Conservation (phyloP, 2,888 invertebrate genomes). For the Drosophila bunnanda region DNA sequence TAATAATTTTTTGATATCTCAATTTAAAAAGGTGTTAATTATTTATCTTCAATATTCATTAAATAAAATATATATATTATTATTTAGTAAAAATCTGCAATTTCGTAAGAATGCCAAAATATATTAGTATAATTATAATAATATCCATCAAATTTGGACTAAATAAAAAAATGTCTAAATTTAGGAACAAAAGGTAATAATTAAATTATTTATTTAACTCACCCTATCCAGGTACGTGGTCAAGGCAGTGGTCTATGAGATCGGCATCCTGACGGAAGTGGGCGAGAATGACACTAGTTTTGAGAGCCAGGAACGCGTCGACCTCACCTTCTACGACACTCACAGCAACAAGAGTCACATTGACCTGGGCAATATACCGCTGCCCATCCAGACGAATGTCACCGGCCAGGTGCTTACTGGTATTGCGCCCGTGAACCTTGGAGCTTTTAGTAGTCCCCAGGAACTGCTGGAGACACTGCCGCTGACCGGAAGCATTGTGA, state of each 20-base stretch:
- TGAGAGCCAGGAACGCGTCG: slow-evolving; percentile 86
- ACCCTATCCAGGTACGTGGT: slow-evolving; percentile 85
- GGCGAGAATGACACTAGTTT: slow-evolving; percentile 85
- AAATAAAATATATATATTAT: not conserved
- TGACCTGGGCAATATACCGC: slow-evolving; percentile 86
- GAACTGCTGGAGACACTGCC: slow-evolving; percentile 83
- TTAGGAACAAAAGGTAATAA: not conserved
- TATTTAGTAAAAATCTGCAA: not conserved
- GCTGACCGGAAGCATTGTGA: slow-evolving; percentile 84
- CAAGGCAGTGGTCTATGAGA: slow-evolving; percentile 87
- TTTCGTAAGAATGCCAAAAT: not conserved
- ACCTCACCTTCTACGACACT: slow-evolving; percentile 86
- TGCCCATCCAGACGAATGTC: slow-evolving; percentile 86
- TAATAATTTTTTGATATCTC: not conserved
- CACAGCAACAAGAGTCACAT: slow-evolving; percentile 85
- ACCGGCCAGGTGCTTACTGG: slow-evolving; percentile 86
- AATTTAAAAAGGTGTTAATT: not conserved
- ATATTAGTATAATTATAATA: too few relatives aligned
- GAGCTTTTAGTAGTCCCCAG: slow-evolving; percentile 83
- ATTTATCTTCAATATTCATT: too few relatives aligned
- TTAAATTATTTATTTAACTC: not conserved
- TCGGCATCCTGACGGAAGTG: slow-evolving; percentile 87
- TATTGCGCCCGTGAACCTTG: slow-evolving; percentile 85
- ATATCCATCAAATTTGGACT: not conserved
- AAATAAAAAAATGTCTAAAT: not conserved